Evolutionary conservation across 2,113 vertebrate species (phyloP).

Genomic region (Hiodon alosoides): DNA sequence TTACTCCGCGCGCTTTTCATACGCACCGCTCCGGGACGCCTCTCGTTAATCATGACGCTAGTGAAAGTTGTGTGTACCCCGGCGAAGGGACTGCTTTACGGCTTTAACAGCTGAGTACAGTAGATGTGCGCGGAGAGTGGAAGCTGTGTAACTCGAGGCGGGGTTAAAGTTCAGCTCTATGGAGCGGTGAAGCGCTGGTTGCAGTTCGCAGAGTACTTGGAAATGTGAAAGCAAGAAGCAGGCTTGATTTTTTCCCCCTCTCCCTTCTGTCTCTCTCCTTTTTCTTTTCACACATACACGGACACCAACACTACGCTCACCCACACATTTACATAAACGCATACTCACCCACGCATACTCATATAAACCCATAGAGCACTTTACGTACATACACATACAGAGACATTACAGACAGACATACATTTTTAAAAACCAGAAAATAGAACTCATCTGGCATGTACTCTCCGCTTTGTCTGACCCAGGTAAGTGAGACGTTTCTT

Average conservation of each 20-base stretch:
- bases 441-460: neutral
- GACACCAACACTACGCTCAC: neutral
- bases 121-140: neutral
- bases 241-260: neutral
- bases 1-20: too few species aligned
- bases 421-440: neutral
- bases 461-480: conserved; percentile 6
- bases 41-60: too few species aligned
- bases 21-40: too few species aligned
- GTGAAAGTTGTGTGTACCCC: neutral
- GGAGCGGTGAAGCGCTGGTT: neutral
- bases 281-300: neutral
- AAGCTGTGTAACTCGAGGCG: neutral
- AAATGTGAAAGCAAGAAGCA: neutral
- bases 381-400: neutral
- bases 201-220: neutral
- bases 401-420: neutral
- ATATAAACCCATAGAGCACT: neutral
- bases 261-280: neutral
- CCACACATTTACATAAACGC: neutral
- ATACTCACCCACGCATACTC: neutral
- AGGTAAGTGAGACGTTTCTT: neutral
- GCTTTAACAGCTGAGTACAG: neutral
- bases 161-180: conserved; percentile 1
- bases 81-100: neutral